Percentiles rank a stretch among this genome's conserved stretches.
These are phyloP conservation scores for Aldrovandia affinis DNA, from an alignment of 2,797 vertebrate genomes.

Conservation along the genomic window DNA sequence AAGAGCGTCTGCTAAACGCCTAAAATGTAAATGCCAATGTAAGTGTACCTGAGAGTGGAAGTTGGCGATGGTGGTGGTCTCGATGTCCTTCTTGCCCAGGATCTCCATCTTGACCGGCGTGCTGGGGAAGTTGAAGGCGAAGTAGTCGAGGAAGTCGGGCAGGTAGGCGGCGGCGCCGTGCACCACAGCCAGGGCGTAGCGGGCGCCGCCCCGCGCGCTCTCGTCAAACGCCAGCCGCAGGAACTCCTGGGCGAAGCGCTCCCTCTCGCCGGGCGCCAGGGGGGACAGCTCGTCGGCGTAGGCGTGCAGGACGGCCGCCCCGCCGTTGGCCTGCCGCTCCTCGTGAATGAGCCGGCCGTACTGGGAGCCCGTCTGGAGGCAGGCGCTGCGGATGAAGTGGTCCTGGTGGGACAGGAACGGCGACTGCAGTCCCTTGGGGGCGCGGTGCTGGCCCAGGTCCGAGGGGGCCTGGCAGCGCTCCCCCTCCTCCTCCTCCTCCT, in stretches of 20 bases:
- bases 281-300: conserved; percentile 94
- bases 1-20: too few relatives aligned
- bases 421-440: conserved; percentile 78
- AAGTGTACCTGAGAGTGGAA: conserved; percentile 97
- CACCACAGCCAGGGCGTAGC: conserved; percentile 91
- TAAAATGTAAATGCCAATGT: too few relatives aligned
- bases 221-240: conserved; percentile 90
- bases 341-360: conserved; percentile 91
- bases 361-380: conserved; percentile 85
- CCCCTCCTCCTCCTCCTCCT: conserved; percentile 33
- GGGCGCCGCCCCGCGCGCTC: conserved; percentile 84
- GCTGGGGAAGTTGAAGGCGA: conserved; percentile 97
- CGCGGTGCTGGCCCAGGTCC: conserved; percentile 70
- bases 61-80: conserved; percentile 96
- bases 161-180: conserved; percentile 92
- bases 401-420: conserved; percentile 93
- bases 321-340: conserved; percentile 93
- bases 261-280: conserved; percentile 87
- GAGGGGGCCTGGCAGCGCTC: conserved; percentile 68
- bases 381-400: conserved; percentile 90
- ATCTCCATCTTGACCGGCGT: conserved; percentile 99
- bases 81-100: conserved; percentile 98
- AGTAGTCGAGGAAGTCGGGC: conserved; percentile 98
- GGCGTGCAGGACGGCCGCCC: conserved; percentile 89
- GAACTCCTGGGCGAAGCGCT: conserved; percentile 92